A percentile compares a stretch with the other conserved stretches of the same genome.
phyloP scores from a whole-genome alignment of 2,797 vertebrate species.

The Trichosurus vulpecula region DNA sequence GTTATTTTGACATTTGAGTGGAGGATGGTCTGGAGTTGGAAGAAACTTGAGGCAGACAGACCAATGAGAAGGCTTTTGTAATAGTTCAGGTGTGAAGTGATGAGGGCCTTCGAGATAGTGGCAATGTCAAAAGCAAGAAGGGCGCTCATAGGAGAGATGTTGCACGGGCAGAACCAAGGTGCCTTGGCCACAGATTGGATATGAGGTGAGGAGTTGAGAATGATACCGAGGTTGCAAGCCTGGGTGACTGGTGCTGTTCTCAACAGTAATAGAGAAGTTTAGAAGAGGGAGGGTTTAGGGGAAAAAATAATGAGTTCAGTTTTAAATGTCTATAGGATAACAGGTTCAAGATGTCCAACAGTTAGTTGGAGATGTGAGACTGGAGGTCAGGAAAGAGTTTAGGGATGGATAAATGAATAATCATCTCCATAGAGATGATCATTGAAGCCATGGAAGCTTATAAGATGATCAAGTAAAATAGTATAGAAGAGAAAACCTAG shows the following conservation, averaged over 20 bases:
- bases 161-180: not conserved
- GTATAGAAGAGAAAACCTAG: not conserved
- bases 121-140: not conserved
- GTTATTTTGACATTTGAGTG: not conserved
- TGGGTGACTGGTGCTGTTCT: not conserved
- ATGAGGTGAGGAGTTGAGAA: not conserved
- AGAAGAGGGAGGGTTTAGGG: not conserved
- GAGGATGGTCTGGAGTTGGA: not conserved
- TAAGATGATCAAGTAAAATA: not conserved
- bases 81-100: too few relatives aligned
- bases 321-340: not conserved
- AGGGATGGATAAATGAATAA: not conserved
- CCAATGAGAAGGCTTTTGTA: too few relatives aligned
- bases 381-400: not conserved
- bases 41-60: not conserved
- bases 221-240: not conserved
- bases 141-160: not conserved
- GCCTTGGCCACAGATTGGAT: not conserved
- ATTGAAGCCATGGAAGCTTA: not conserved
- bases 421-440: not conserved
- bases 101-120: too few relatives aligned
- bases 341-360: not conserved
- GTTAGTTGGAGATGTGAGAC: not conserved
- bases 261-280: not conserved
- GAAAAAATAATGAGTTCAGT: not conserved